Evolutionary conservation across 2,113 vertebrate genomes (phyloP), one percentile per base, ranked within the genome.

Genomic region (Paracanthobrama guichenoti): DNA sequence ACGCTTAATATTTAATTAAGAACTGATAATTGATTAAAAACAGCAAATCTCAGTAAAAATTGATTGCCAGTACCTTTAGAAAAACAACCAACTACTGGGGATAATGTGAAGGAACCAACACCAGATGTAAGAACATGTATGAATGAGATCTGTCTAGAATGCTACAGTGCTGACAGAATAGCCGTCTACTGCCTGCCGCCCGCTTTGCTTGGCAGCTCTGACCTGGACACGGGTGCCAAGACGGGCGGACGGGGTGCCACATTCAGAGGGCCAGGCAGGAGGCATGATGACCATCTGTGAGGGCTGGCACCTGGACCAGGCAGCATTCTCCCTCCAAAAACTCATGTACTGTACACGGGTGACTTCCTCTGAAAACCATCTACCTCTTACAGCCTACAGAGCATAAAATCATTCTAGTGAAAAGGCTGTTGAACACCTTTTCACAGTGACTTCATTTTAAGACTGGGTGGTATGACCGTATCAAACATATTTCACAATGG

Each of bases 281-380:
- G 87, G 88, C 83, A 77, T 78, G 72, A 42, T 80, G 89, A 83
- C 92, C 93, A 94, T 93, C 92, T 94, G 93, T 89, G 88, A 88
- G 91, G 83, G 85, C 90, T 93, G 90, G 92, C 89, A 93, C 83
- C 66, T 44, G 59, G 48, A 73, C 73, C 79, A 8, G 62, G 84
- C 69, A 87, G 84, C 64, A 46, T 78, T 76, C 82, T 87, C 87
- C 86, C 74, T 85, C 84, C 82, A 88, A 88, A 88, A 90, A 86
- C 76, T 83, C 80, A 87, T 90, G 88, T 78, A 85, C 82, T 85
- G 84, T 87, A 90, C 88, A 89, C 88, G 90, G 88, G 87, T 92
- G 82, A 85, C 83, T 86, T 87, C 86, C 53, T 22, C 24, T 28
- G 12, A 46, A 67, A 48, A 39, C 20, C 60, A 81, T 84, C 82